Conservation (phyloP, 2,888 invertebrate species). For the Chrysolina americana region DNA sequence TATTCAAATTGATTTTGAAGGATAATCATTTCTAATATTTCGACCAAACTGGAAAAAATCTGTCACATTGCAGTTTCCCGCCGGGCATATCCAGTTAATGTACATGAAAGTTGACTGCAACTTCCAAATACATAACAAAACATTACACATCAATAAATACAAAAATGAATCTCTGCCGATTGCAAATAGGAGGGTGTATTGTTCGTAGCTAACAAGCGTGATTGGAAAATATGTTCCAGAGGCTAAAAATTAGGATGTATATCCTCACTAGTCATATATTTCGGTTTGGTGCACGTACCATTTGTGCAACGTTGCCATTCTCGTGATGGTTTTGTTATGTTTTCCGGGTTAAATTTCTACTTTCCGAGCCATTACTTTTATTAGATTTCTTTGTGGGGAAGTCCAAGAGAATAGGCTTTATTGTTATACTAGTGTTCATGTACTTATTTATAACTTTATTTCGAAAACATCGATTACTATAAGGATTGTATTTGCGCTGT, state of each 20-base stretch:
- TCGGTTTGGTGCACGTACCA: constrained; percentile 20
- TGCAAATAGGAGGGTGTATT: constrained; percentile 35
- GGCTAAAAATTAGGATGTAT: constrained; percentile 37
- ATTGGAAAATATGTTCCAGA: constrained; percentile 45
- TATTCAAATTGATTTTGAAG: no score
- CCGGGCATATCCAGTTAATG: background rate
- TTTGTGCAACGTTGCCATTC: background rate
- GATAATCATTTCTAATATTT: no score
- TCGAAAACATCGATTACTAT: no score
- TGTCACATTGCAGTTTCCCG: background rate
- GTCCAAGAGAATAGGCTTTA: no score
- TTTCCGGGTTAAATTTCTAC: no score
- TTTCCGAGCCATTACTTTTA: no score
- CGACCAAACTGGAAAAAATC: background rate
- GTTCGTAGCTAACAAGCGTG: constrained; percentile 37
- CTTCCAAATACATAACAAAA: constrained; percentile 34
- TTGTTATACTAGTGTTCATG: no score
- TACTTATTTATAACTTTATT: no score
- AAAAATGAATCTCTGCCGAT: constrained; percentile 36
- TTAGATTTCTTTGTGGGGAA: no score
- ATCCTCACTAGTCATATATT: constrained; percentile 32
- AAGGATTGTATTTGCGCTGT: no score
- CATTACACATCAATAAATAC: constrained; percentile 45
- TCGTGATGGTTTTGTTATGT: background rate
- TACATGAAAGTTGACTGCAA: constrained; percentile 14